Percentiles rank a stretch among this genome's conserved stretches.
phyloP scores from a whole-genome alignment of 2,888 invertebrate genomes.

The Cantharis flavilabris region DNA sequence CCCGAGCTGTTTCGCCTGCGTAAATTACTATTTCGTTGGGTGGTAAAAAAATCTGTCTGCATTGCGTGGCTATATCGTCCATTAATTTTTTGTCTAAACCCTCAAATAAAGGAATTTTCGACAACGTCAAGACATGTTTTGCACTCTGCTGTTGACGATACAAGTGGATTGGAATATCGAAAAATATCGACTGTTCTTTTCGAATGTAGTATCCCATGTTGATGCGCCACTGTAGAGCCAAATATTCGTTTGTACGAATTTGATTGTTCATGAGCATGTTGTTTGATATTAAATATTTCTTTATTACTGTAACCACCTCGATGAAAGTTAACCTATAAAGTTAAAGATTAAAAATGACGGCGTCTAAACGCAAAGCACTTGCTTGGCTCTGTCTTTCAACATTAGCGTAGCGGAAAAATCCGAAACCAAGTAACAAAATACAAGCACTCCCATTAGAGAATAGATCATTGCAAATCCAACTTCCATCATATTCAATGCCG shows the following conservation, averaged over 20 bases:
- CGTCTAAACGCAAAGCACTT: neutral
- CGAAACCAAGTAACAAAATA: conserved; percentile 38
- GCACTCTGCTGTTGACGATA: conserved; percentile 31
- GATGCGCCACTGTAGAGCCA: conserved; percentile 37
- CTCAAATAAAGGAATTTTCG: conserved; percentile 33
- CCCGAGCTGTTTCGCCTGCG: conserved; percentile 34
- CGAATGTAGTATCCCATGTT: conserved; percentile 30
- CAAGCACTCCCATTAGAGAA: conserved; percentile 31
- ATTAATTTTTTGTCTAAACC: conserved; percentile 25
- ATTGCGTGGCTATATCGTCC: conserved; percentile 25
- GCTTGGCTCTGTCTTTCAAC: conserved; percentile 30
- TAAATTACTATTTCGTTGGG: conserved; percentile 38
- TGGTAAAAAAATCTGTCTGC: conserved; percentile 28
- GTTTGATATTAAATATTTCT: conserved; percentile 33
- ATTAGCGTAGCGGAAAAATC: conserved; percentile 41
- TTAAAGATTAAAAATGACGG: neutral
- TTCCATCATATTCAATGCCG: conserved; percentile 28
- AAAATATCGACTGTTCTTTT: conserved; percentile 26
- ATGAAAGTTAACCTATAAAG: conserved; percentile 31
- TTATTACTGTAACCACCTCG: conserved; percentile 32
- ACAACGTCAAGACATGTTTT: conserved; percentile 29
- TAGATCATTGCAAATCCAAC: conserved; percentile 21
- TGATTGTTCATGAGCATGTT: conserved; percentile 32
- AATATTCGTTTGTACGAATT: conserved; percentile 33
- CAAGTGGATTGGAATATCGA: conserved; percentile 32